phyloP scores from a whole-genome alignment of 1,140 invertebrate species.

The Aricia agestis region DNA sequence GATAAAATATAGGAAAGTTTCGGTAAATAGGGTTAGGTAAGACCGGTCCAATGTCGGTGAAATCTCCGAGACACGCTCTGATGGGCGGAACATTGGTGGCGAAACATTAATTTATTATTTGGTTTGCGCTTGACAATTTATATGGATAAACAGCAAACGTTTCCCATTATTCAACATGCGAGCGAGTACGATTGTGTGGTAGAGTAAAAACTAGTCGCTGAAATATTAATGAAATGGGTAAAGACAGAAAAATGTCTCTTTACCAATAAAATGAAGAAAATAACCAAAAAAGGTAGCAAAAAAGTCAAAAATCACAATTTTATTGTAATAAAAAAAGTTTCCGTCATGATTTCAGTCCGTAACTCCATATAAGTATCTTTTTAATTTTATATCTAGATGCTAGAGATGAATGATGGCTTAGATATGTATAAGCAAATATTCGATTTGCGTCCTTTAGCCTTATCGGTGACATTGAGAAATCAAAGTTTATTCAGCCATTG shows the following conservation, averaged over 20 bases:
- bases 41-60: constrained; percentile 64
- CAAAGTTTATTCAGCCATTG: constrained; percentile 27
- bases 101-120: constrained; percentile 42
- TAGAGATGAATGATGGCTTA: not conserved
- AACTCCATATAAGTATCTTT: too few species aligned
- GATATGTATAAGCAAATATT: not conserved
- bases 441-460: not conserved
- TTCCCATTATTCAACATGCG: not conserved
- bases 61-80: constrained; percentile 54
- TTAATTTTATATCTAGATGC: too few species aligned
- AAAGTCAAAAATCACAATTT: too few species aligned
- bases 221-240: too few species aligned
- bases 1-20: constrained; percentile 47
- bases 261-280: too few species aligned
- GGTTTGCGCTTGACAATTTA: constrained; percentile 41
- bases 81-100: constrained; percentile 63
- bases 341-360: too few species aligned
- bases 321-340: too few species aligned
- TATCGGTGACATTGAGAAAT: constrained; percentile 12
- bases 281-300: too few species aligned
- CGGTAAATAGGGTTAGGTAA: constrained; percentile 62
- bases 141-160: not conserved
- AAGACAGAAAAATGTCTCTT: too few species aligned
- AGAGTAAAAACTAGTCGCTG: too few species aligned
- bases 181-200: not conserved